Evolutionary conservation across 2,797 vertebrate genomes (phyloP).

Genomic region (Pangasius mekongensis): DNA sequence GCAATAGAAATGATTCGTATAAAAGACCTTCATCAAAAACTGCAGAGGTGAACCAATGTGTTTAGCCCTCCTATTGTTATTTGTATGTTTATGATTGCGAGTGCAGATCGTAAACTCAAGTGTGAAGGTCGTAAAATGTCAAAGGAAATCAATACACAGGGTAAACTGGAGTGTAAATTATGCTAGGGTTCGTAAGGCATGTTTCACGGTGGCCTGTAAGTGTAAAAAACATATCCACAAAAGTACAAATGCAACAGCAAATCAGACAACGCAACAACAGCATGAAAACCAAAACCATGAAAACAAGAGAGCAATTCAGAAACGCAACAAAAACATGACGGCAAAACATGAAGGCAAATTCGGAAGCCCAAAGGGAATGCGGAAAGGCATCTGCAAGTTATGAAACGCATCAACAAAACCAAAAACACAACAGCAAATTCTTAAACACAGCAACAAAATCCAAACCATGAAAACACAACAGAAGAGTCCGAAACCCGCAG

Average conservation of each 20-base stretch:
- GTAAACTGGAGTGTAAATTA: neutral
- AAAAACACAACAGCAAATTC: neutral
- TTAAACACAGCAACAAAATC: neutral
- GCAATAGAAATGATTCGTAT: neutral
- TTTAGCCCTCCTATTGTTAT: neutral
- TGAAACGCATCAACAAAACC: neutral
- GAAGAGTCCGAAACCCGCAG: neutral
- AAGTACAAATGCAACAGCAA: neutral
- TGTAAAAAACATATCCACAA: neutral
- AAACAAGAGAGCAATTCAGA: neutral
- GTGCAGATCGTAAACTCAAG: neutral
- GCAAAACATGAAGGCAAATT: neutral
- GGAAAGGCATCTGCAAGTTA: neutral
- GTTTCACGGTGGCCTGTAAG: neutral
- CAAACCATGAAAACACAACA: neutral
- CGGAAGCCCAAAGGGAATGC: neutral
- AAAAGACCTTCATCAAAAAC: slow-evolving; percentile 16
- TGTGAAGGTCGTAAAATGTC: neutral
- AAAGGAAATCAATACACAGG: neutral
- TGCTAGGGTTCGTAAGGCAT: too few relatives aligned
- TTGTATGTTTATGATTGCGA: neutral
- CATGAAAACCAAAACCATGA: neutral
- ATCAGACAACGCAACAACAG: neutral
- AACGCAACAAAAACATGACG: neutral
- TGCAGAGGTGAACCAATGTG: neutral